Conservation (phyloP, 2,113 vertebrate genomes). For the Callithrix jacchus region DNA sequence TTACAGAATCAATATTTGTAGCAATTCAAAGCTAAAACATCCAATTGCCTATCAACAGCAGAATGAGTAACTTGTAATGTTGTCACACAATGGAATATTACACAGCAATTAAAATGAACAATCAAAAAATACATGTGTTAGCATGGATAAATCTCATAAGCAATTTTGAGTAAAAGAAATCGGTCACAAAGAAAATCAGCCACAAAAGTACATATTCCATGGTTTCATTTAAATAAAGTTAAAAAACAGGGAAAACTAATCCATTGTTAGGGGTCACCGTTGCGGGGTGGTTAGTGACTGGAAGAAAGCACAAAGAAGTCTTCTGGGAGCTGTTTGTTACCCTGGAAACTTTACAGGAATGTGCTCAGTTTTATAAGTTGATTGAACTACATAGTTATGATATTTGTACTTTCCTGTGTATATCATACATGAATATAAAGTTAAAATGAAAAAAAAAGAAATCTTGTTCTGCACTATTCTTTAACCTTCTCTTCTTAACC, state of each 20-base stretch:
- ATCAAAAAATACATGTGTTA: neutral
- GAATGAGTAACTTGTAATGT: neutral
- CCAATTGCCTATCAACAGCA: neutral
- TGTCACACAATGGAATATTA: neutral
- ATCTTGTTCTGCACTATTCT: neutral
- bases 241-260: neutral
- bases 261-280: neutral
- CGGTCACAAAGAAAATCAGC: neutral
- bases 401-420: neutral
- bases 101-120: constrained; percentile 4
- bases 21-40: neutral
- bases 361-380: constrained; percentile 5
- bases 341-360: neutral
- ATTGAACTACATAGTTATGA: neutral
- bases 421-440: neutral
- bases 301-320: neutral
- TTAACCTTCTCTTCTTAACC: neutral
- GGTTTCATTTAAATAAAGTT: constrained; percentile 12
- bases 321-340: neutral
- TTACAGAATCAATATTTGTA: neutral
- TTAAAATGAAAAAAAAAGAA: neutral
- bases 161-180: neutral
- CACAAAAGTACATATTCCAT: neutral
- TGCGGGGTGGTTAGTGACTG: neutral
- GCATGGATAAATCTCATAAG: constrained; percentile 2